phyloP scores from a whole-genome alignment of 2,113 vertebrate genomes.

The Gnathonemus echidnorhynchus region DNA sequence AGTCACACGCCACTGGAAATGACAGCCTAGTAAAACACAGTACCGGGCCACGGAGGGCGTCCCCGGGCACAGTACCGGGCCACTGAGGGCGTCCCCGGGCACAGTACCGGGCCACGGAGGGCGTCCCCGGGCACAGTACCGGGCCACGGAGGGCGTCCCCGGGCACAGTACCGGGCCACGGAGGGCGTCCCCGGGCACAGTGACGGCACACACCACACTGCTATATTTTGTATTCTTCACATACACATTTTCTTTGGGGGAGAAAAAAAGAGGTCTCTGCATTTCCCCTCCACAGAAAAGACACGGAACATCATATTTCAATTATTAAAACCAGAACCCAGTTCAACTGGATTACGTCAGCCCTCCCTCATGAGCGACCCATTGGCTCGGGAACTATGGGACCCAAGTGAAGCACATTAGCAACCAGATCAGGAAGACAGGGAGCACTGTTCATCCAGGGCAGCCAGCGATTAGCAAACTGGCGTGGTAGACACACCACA shows the following conservation, averaged over 20 bases:
- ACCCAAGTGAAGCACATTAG: not conserved
- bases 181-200: not conserved
- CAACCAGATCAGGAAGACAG: not conserved
- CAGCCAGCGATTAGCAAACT: not conserved
- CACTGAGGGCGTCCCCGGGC: too few species aligned
- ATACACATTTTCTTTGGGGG: conserved; percentile 39
- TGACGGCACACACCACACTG: conserved; percentile 37
- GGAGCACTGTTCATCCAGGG: not conserved
- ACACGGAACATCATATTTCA: not conserved
- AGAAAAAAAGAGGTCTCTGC: conserved; percentile 54
- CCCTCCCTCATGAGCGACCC: not conserved
- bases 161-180: too few species aligned
- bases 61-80: conserved; percentile 20
- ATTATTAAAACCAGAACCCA: conserved; percentile 5
- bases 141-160: too few species aligned
- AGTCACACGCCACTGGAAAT: conserved; percentile 50
- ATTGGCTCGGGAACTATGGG: not conserved
- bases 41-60: conserved; percentile 14
- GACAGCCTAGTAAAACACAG: conserved; percentile 37
- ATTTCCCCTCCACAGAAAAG: not conserved
- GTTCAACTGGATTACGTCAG: not conserved
- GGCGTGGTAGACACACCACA: not conserved
- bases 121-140: too few species aligned
- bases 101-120: too few species aligned
- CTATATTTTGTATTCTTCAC: conserved; percentile 52